Percentiles rank a stretch among this genome's conserved stretches.
Conservation (phyloP, 2,797 vertebrate species). For the Kryptolebias ocellatus region DNA sequence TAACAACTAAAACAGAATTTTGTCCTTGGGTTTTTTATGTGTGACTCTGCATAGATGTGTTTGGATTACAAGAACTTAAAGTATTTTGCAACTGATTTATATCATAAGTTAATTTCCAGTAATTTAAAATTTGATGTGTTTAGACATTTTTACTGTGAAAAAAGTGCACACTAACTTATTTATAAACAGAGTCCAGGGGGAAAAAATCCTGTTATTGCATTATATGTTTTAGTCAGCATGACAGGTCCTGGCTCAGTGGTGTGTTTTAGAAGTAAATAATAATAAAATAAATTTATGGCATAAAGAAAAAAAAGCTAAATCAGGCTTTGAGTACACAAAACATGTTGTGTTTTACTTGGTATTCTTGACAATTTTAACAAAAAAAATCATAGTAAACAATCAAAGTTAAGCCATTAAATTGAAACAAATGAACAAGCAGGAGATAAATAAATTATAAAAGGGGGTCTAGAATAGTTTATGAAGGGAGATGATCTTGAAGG, state of each 20-base stretch:
- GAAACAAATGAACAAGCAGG: neutral
- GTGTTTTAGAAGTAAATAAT: neutral
- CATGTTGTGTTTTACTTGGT: neutral
- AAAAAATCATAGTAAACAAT: neutral
- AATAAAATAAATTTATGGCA: too few species aligned
- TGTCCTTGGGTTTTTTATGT: conserved; percentile 33
- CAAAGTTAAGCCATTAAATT: conserved; percentile 7
- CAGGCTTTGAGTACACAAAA: neutral
- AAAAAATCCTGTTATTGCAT: neutral
- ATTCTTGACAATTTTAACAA: neutral
- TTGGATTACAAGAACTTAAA: too few species aligned
- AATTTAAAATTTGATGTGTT: neutral
- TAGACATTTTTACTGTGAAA: conserved; percentile 30
- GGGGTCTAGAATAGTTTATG: neutral
- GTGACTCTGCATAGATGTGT: too few species aligned
- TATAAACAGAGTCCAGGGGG: too few species aligned
- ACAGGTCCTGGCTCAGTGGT: neutral
- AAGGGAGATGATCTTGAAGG: conserved; percentile 35
- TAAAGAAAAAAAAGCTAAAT: neutral
- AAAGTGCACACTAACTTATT: neutral
- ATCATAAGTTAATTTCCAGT: too few species aligned
- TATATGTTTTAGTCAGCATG: neutral
- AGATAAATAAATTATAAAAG: conserved; percentile 3
- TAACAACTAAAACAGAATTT: conserved; percentile 26
- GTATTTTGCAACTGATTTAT: too few species aligned